Conservation (phyloP, 2,888 invertebrate species). For the Perizoma affinitatum region DNA sequence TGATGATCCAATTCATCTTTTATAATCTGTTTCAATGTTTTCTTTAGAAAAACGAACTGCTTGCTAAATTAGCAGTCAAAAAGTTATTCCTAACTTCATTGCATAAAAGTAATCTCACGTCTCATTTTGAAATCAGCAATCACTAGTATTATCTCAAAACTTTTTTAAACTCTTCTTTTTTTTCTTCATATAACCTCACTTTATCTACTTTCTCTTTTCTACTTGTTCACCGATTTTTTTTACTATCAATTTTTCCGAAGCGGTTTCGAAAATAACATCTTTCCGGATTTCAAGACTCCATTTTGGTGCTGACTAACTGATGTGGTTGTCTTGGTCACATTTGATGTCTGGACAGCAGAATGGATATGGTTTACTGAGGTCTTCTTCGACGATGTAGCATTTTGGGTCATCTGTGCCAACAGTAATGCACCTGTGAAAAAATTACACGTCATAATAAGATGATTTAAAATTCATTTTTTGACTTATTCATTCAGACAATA, state of each 20-base stretch:
- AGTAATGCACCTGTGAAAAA: conserved; percentile 60
- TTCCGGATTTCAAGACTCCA: conserved; percentile 37
- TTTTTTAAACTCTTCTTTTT: background rate
- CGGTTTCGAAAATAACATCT: conserved; percentile 35
- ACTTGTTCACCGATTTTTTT: conserved; percentile 2
- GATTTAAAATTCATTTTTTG: too few species aligned
- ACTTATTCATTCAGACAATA: too few species aligned
- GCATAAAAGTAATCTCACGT: too few species aligned
- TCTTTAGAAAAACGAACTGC: too few species aligned
- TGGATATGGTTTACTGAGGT: conserved; percentile 60
- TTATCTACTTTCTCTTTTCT: conserved; percentile 1
- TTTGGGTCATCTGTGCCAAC: conserved; percentile 48
- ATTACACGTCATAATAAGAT: background rate
- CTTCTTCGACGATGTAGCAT: conserved; percentile 53
- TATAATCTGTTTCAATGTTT: background rate
- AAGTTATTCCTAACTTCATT: too few species aligned
- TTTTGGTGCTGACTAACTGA: conserved; percentile 34
- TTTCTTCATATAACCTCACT: background rate
- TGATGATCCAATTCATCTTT: conserved; percentile 3
- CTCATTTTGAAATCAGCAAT: too few species aligned
- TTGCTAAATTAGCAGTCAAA: too few species aligned
- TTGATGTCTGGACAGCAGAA: conserved; percentile 58
- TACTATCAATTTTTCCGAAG: conserved; percentile 3
- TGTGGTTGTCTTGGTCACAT: conserved; percentile 62
- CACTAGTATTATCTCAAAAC: background rate